These are phyloP conservation scores for Pteria penguin DNA, from an alignment of 2,888 invertebrate genomes.

Conservation along the genomic window DNA sequence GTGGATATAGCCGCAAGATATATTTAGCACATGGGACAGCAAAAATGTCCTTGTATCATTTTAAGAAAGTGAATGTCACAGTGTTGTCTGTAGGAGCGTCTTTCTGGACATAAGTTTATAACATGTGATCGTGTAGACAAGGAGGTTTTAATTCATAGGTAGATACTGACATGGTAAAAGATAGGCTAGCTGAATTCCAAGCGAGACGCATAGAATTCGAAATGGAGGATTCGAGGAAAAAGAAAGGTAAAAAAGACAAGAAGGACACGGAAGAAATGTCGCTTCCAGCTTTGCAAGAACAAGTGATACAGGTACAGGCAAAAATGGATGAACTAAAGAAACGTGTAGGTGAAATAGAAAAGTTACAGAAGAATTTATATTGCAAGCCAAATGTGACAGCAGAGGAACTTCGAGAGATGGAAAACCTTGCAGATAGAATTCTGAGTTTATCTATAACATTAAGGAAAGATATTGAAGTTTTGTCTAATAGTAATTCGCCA, in stretches of 20 bases:
- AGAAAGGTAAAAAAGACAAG: constrained; percentile 43
- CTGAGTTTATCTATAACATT: constrained; percentile 53
- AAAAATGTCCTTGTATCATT: too few relatives aligned
- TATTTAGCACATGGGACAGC: too few relatives aligned
- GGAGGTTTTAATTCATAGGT: too few relatives aligned
- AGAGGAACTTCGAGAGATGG: constrained; percentile 58
- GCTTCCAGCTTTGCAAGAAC: constrained; percentile 53
- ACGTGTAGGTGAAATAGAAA: constrained; percentile 60
- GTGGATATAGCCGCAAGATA: too few relatives aligned
- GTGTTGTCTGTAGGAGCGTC: too few relatives aligned
- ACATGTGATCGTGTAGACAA: too few relatives aligned
- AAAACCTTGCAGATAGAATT: constrained; percentile 59
- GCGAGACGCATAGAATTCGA: constrained; percentile 50
- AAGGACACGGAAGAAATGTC: constrained; percentile 53
- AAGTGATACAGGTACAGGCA: constrained; percentile 59
- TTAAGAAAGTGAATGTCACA: too few relatives aligned
- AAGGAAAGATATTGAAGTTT: constrained; percentile 55
- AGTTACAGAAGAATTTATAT: constrained; percentile 61
- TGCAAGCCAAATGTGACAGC: constrained; percentile 61
- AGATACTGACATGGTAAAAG: constrained; percentile 63
- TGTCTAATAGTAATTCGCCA: constrained; percentile 26
- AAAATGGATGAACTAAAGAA: constrained; percentile 54
- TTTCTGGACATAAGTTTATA: too few relatives aligned
- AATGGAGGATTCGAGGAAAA: constrained; percentile 21
- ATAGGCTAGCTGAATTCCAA: constrained; percentile 66